Base-by-base conservation (phyloP, 2,888 invertebrate species). In the Chrysopilus asiliformis region DNA sequence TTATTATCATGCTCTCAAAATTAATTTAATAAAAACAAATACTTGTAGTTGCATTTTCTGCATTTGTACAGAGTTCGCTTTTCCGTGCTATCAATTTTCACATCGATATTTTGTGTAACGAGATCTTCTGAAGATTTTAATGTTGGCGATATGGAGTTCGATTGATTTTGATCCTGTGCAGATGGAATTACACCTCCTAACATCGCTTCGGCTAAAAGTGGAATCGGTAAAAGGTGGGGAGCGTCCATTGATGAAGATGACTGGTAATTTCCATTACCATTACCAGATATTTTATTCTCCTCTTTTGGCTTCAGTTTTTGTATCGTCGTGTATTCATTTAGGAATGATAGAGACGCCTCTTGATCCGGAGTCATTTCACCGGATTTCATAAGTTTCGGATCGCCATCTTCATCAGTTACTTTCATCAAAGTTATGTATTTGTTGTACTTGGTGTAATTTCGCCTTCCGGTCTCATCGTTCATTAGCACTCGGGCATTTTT, bases 391-490 rank as follows among this genome's bases (percentile, higher is more conserved):
- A 62, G 47, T 43, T 64, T 64, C 2, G 63, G 62, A 47, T 64
- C 64, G 10, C 62, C 62, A 44, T 63, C 64, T 41, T 62, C 71
- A 58, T 47, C 72, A 58, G 57, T 68, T 53, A 64, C 71, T 65
- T 67, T 72, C 65, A 79, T 67, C 64, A 77, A 72, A 45, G 83
- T 80, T 48, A 87, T 72, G 58, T 85, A 89, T 64, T 84, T 83
- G 57, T 89, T 87, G 62, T 91, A 91, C 67, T 90, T 90, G 53
- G 86, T 83, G 58, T 90, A 90, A 64, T 90, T 89, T 47, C 89
- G 71, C 44, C 87, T 70, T 7, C 90, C 90, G 25, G 87, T 85
- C 64, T 89, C 87, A 57, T 90, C 89, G 33, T 86, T 89, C 79
- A 90, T 83, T 38, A 90, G 67, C 29, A 90, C 86, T 61, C 80